These are phyloP conservation scores for Dromiciops gliroides DNA, from an alignment of 2,113 vertebrate species.

Conservation along the genomic window DNA sequence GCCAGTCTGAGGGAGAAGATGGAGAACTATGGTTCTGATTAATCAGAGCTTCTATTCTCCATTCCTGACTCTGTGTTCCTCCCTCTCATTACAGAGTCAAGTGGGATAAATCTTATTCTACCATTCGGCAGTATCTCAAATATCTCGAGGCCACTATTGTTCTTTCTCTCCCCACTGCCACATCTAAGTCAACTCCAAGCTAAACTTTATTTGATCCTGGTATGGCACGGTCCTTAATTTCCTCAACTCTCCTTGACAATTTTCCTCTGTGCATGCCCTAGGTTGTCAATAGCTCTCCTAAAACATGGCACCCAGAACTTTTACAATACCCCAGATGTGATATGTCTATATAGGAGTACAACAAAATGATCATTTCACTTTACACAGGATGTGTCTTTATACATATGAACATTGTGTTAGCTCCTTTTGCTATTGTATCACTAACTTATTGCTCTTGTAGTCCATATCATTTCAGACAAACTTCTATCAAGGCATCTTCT, in stretches of 20 bases:
- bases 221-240: neutral
- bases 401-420: neutral
- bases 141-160: neutral
- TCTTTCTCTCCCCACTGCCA: neutral
- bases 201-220: neutral
- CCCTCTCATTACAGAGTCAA: neutral
- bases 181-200: neutral
- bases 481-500: neutral
- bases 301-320: neutral
- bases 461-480: neutral
- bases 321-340: neutral
- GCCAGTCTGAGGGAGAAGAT: neutral
- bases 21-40: neutral
- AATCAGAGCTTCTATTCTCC: neutral
- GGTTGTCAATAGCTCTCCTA: neutral
- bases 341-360: neutral
- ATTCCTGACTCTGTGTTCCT: neutral
- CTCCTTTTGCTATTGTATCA: neutral
- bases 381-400: neutral
- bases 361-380: neutral
- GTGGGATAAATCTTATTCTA: neutral
- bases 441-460: neutral
- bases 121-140: neutral
- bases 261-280: neutral
- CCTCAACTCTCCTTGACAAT: neutral